phyloP scores from a whole-genome alignment of 2,888 invertebrate genomes.

The Cryptocephalus moraei region DNA sequence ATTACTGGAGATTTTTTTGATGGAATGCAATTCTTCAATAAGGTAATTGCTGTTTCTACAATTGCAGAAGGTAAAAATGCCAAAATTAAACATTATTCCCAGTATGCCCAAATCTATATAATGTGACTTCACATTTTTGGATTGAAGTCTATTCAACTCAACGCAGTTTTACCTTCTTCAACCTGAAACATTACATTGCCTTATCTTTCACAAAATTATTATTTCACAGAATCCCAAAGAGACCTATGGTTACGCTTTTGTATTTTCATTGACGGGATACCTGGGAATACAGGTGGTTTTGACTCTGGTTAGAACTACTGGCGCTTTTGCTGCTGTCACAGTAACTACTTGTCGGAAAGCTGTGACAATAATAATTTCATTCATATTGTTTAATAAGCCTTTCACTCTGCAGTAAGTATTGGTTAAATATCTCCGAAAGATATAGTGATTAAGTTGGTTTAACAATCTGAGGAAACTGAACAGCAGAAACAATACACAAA shows the following conservation, averaged over 20 bases:
- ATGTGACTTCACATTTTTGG: too few species aligned
- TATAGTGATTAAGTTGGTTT: too few species aligned
- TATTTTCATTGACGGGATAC: slow-evolving; percentile 85
- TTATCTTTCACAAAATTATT: background rate
- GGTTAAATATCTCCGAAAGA: background rate
- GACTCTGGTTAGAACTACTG: slow-evolving; percentile 77
- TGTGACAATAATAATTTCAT: slow-evolving; percentile 84
- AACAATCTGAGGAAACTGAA: too few species aligned
- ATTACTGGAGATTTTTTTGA: slow-evolving; percentile 62
- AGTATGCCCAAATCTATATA: too few species aligned
- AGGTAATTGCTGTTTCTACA: slow-evolving; percentile 41
- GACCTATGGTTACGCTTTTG: slow-evolving; percentile 75
- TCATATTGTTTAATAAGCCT: slow-evolving; percentile 88
- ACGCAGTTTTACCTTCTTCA: too few species aligned
- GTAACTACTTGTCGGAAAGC: slow-evolving; percentile 88
- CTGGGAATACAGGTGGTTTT: slow-evolving; percentile 89
- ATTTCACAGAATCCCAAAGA: slow-evolving; percentile 52
- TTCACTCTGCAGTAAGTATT: slow-evolving; percentile 63
- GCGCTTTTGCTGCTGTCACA: slow-evolving; percentile 88
- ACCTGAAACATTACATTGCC: too few species aligned
- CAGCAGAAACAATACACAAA: too few species aligned
- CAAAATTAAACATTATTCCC: too few species aligned
- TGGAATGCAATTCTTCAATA: slow-evolving; percentile 65
- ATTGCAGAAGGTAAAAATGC: too few species aligned
- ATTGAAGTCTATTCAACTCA: too few species aligned